Percentiles rank a stretch among this genome's conserved stretches.
Conservation (phyloP, 2,888 invertebrate species). For the Calameuta pallipes region DNA sequence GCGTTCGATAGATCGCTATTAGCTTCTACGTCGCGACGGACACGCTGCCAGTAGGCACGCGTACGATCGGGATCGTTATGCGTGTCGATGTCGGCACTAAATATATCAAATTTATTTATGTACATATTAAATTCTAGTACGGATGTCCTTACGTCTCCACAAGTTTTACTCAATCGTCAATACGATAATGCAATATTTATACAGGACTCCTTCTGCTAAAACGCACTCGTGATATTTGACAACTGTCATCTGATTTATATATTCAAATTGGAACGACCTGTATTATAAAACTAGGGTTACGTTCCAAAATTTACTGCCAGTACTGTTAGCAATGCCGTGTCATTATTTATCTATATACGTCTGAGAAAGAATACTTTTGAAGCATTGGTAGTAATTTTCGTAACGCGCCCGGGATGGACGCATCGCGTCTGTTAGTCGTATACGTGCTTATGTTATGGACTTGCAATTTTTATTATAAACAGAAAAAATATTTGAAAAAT, state of each 20-base stretch:
- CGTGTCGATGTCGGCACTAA: neutral
- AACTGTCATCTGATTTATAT: neutral
- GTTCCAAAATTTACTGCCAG: neutral
- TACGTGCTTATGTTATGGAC: neutral
- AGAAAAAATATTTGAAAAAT: neutral
- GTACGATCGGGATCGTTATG: neutral
- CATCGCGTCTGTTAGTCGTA: neutral
- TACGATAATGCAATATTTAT: neutral
- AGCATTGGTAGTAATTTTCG: neutral
- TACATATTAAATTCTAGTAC: constrained; percentile 24
- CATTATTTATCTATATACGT: neutral
- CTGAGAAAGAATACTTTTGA: neutral
- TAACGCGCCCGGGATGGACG: neutral
- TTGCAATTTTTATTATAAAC: neutral
- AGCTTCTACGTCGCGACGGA: neutral
- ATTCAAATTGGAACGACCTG: neutral
- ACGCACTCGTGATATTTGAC: neutral
- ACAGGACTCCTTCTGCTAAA: neutral
- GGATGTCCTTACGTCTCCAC: neutral
- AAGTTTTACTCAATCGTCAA: neutral
- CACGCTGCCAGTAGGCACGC: neutral
- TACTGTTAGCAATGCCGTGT: neutral
- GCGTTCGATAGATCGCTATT: neutral
- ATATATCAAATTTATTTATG: constrained; percentile 34
- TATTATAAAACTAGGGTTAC: neutral